Percentiles rank a stretch among this genome's conserved stretches.
phyloP scores from a whole-genome alignment of 2,113 vertebrate species.

The Microcebus lehilahytsara region DNA sequence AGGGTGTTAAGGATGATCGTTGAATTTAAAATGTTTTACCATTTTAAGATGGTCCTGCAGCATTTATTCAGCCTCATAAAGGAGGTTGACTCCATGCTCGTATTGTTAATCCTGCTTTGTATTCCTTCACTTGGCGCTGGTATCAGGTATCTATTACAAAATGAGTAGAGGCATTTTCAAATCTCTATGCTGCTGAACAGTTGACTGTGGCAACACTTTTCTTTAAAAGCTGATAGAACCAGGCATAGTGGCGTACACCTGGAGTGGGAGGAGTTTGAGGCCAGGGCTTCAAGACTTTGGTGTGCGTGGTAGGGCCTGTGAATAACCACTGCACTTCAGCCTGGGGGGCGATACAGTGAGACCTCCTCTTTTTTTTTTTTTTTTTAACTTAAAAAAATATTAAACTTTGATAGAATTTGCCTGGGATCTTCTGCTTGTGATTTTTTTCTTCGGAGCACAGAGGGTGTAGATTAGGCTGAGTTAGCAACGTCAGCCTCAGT shows the following conservation, averaged over 20 bases:
- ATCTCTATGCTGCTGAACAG: not conserved
- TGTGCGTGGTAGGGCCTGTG: too few relatives aligned
- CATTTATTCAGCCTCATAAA: not conserved
- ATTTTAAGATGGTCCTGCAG: not conserved
- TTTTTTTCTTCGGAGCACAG: not conserved
- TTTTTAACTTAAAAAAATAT: too few relatives aligned
- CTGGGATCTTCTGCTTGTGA: fast-evolving
- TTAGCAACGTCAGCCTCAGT: fast-evolving
- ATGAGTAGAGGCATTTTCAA: not conserved
- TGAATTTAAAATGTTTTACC: not conserved
- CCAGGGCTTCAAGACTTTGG: too few relatives aligned
- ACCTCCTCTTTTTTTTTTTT: too few relatives aligned
- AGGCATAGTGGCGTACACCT: too few relatives aligned
- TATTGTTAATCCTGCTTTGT: not conserved
- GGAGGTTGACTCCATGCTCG: not conserved
- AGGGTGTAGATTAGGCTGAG: not conserved
- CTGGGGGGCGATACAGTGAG: too few relatives aligned
- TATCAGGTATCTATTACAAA: not conserved
- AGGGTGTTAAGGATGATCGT: not conserved
- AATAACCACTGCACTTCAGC: too few relatives aligned
- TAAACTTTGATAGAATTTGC: too few relatives aligned
- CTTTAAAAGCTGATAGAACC: not conserved
- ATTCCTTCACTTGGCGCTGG: not conserved
- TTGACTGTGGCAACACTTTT: not conserved
- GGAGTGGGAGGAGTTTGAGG: too few relatives aligned